These are phyloP conservation scores for Salticus scenicus DNA, from an alignment of 2,888 invertebrate genomes.

Conservation along the genomic window DNA sequence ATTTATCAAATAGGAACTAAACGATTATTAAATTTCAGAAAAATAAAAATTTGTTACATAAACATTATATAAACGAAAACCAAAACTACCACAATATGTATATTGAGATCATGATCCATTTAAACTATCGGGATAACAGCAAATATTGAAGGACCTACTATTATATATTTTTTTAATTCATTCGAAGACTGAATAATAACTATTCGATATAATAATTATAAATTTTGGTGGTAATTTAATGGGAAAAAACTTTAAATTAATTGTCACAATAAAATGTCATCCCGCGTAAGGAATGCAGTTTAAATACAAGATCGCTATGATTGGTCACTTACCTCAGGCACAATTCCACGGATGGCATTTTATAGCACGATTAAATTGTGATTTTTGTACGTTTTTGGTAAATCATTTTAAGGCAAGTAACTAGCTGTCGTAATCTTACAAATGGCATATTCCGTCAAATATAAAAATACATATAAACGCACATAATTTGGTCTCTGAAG, in stretches of 20 bases:
- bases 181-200: too few relatives aligned
- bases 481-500: constrained; percentile 51
- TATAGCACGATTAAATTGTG: background rate
- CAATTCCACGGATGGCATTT: constrained; percentile 7
- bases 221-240: too few relatives aligned
- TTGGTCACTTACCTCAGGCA: constrained; percentile 67
- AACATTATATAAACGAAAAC: background rate
- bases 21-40: too few relatives aligned
- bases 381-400: background rate
- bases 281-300: constrained; percentile 48
- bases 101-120: constrained; percentile 30
- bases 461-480: background rate
- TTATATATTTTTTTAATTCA: too few relatives aligned
- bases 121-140: background rate
- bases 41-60: too few relatives aligned
- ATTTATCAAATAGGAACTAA: background rate
- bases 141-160: constrained; percentile 21
- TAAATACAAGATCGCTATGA: constrained; percentile 55
- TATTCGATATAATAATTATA: too few relatives aligned
- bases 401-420: background rate
- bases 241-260: too few relatives aligned
- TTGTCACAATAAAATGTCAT: constrained; percentile 61
- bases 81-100: background rate
- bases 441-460: background rate
- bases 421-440: constrained; percentile 3